A percentile compares a stretch with the other conserved stretches of the same genome.
Evolutionary conservation across 1,140 invertebrate genomes (phyloP).

Genomic region (Drosophila virilis): DNA sequence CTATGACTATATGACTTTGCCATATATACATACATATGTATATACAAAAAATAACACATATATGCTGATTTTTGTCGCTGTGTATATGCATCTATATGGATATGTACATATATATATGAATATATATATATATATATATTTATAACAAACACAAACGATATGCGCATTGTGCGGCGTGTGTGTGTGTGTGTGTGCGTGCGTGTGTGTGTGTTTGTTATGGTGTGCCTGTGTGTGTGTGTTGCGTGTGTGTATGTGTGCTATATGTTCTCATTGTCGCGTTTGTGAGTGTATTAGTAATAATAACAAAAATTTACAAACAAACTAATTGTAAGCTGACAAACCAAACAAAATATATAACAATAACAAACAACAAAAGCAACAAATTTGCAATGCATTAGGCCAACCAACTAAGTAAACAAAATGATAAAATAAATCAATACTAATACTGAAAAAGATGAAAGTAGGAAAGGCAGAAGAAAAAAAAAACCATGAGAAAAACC

Average conservation of each 20-base stretch:
- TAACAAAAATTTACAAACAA: constrained; percentile 50
- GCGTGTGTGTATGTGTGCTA: not conserved
- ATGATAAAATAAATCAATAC: constrained; percentile 38
- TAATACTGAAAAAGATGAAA: constrained; percentile 21
- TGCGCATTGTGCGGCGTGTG: constrained; percentile 4
- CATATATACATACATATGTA: constrained; percentile 48
- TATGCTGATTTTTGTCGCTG: constrained; percentile 10
- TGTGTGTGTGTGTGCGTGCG: constrained; percentile 2
- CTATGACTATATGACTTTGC: constrained; percentile 78
- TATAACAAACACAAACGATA: constrained; percentile 36
- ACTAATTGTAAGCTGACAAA: constrained; percentile 65
- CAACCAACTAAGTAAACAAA: constrained; percentile 51
- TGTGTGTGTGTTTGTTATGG: constrained; percentile 1
- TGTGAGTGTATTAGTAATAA: constrained; percentile 28
- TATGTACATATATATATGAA: constrained; percentile 18
- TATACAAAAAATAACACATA: constrained; percentile 1
- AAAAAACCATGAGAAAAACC: constrained; percentile 12
- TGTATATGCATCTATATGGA: constrained; percentile 2
- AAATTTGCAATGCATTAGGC: constrained; percentile 42
- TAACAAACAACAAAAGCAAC: constrained; percentile 29
- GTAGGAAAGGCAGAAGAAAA: constrained; percentile 32
- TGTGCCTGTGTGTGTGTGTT: not conserved
- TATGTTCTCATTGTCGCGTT: constrained; percentile 37
- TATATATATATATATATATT: constrained; percentile 36
- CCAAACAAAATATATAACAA: constrained; percentile 44